phyloP scores from a whole-genome alignment of 2,113 vertebrate genomes.

The Notarius lentiginosus region DNA sequence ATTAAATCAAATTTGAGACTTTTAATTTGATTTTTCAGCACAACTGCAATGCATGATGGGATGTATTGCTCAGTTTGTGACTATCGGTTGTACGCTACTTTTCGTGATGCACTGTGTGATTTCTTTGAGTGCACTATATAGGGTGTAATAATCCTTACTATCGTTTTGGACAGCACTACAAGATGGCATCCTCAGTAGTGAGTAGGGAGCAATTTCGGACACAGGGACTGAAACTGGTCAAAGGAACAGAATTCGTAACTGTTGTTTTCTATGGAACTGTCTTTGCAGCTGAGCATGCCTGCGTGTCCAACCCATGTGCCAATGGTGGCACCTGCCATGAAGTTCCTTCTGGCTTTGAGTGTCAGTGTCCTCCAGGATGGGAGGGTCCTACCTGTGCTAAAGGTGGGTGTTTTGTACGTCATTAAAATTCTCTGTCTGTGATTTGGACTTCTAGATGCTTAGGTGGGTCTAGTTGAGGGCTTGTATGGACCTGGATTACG shows the following conservation, averaged over 20 bases:
- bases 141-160: too few relatives aligned
- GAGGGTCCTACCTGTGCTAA: constrained; percentile 88
- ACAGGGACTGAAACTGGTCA: not conserved
- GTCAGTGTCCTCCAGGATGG: constrained; percentile 89
- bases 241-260: not conserved
- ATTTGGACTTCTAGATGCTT: not conserved
- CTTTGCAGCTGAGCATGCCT: constrained; percentile 85
- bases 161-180: too few relatives aligned
- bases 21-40: too few relatives aligned
- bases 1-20: too few relatives aligned
- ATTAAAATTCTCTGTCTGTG: too few relatives aligned
- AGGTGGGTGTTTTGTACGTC: constrained; percentile 70
- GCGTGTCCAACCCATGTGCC: constrained; percentile 88
- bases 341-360: constrained; percentile 83
- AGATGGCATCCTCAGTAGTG: too few relatives aligned
- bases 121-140: too few relatives aligned
- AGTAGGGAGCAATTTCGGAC: too few relatives aligned
- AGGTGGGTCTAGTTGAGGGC: not conserved
- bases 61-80: too few relatives aligned
- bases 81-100: too few relatives aligned
- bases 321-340: constrained; percentile 89
- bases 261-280: not conserved
- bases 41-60: too few relatives aligned
- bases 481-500: constrained; percentile 44
- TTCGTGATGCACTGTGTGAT: too few relatives aligned